Evolutionary conservation across 1,140 invertebrate species (phyloP), one percentile per base, ranked within the genome.

Genomic region (Stratiolaelaps scimitus): DNA sequence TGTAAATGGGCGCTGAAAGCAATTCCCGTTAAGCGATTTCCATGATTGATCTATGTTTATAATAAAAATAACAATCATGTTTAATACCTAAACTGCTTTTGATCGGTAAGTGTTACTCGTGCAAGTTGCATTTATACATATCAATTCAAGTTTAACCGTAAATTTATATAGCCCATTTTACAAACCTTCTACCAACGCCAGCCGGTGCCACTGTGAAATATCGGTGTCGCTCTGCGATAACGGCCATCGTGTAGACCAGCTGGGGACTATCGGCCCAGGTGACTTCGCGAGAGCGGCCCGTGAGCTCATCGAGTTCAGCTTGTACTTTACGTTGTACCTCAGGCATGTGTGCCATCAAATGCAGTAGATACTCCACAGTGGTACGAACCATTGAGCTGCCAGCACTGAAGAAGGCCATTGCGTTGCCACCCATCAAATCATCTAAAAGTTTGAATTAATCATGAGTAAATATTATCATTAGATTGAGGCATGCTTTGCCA

Each of bases 231-330:
- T 69, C 69, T 43, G 48, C 46, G 7, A 68, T 53, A 7, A 64
- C 44, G 6, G 69, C 69, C 20, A 69, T 48, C 7, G 71, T 68
- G 43, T 70, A 74, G 15, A 71, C 70, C 47, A 75, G 66, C 10
- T 67, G 64, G 13, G 28, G 56, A 30, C 26, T 20, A 30, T 68
- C 71, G 17, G 29, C 45, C 65, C 68, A 68, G 1, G 69, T 67
- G 1, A 71, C 72, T 10, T 67, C 56, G 28, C 69, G 64, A 17
- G 71, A 69, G 64, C 47, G 29, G 5, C 73, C 73, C 19, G 75
- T 66, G 2, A 71, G 67, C 2, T 65, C n/a, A 66, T 75, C 72
- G 23, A 77, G 68, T 65, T 77, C 76, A n/a, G 71, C 43, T 43
- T 74, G 74, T 2, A 75, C 65, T 43, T 67, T 68, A 19, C 67